Conservation (phyloP, 2,113 vertebrate species). For the Hemiscyllium ocellatum region DNA sequence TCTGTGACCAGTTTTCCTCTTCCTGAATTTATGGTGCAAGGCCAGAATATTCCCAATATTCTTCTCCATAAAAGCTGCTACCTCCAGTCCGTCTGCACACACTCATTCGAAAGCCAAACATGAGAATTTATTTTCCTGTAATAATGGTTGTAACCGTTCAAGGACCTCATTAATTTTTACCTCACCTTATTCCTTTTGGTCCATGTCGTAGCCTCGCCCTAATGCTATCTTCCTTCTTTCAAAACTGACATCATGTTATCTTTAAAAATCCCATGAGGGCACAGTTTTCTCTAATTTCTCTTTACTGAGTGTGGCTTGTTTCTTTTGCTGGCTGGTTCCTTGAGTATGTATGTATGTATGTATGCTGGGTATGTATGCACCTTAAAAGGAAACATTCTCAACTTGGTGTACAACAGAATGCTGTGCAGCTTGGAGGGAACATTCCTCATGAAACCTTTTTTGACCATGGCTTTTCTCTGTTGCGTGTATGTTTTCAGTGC, state of each 20-base stretch:
- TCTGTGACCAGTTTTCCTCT: neutral
- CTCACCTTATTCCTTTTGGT: neutral
- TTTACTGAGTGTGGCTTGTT: neutral
- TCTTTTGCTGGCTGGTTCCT: neutral
- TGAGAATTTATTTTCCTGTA: neutral
- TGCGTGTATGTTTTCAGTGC: neutral
- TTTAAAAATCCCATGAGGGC: neutral
- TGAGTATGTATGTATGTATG: too few species aligned
- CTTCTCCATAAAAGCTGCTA: neutral
- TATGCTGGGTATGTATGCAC: neutral
- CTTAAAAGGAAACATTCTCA: neutral
- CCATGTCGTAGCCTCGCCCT: too few species aligned
- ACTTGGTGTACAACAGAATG: neutral
- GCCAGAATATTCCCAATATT: neutral
- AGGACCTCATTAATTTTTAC: neutral
- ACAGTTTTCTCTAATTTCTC: neutral
- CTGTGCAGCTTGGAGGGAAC: neutral
- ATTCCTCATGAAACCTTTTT: neutral
- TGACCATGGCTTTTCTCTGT: neutral
- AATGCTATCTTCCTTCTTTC: neutral
- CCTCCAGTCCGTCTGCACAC: neutral
- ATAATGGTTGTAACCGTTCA: neutral
- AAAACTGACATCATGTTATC: neutral
- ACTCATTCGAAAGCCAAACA: neutral
- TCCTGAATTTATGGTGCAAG: neutral